Evolutionary conservation across 1,140 invertebrate genomes (phyloP), one percentile per base, ranked within the genome.

Genomic region (Brachystomella parvula): DNA sequence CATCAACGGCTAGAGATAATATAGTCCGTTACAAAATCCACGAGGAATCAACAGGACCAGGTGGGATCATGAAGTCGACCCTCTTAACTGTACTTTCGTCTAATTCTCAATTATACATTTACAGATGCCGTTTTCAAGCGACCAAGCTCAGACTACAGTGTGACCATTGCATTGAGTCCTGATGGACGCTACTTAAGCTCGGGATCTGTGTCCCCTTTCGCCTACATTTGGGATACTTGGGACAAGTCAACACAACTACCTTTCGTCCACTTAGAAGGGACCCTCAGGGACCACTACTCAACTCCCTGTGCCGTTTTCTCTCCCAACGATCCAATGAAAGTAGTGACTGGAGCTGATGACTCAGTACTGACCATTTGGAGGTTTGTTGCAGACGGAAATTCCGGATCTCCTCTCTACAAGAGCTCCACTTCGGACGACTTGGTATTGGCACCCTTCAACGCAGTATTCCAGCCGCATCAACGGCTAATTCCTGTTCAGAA

Each of bases 281-380:
- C 26, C 9, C 3, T 19, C 2, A 28, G 3, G 21, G 57, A 59
- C 6, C 6, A 19, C 24, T 53, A 17, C 3, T 59, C 57, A 12
- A 31, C 24, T 28, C 30, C 30, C 3, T 24, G 60, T 62, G 30
- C 12, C 17, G 31, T 44, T 6, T 62, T 62, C 26, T 3, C 30
- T 12, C 60, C 60, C 6, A 15, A 39, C 15, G 60, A 62, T 47
- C 60, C 60, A 24, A 28, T 62, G 30, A 62, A 35, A 12, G 35
- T 62, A n/a, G 60, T 62, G 3, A 62, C 60, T 35, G 60, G 60
- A n/a, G 35, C 26, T 3, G 60, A 62, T 24, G 60, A 62, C 44
- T 39, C 33, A 3, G 19, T 3, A 6, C 3, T 62, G 29, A 39
- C 31, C 6, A 62, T 62, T 62, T 62, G 60, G 60, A 62, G 39